These are phyloP conservation scores for Pundamilia nyererei DNA, from an alignment of 2,113 vertebrate genomes.

Conservation along the genomic window DNA sequence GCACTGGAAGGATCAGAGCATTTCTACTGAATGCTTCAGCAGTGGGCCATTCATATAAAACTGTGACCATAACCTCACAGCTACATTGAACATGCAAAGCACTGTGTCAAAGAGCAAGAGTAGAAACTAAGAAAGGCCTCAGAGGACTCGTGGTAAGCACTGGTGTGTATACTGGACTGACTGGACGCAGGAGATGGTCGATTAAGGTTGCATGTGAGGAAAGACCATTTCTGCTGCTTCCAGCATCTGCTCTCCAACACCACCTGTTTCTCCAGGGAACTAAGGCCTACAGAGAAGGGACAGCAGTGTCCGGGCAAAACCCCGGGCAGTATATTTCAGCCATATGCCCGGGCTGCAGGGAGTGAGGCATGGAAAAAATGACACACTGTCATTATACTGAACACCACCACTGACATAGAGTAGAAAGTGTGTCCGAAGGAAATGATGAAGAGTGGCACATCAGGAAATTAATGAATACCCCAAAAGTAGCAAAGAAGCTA, in stretches of 20 bases:
- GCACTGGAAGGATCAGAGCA: background rate
- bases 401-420: background rate
- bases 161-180: background rate
- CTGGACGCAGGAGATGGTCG: background rate
- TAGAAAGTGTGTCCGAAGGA: conserved; percentile 4
- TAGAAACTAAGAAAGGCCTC: background rate
- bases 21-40: background rate
- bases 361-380: conserved; percentile 6
- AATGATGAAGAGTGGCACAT: conserved; percentile 35
- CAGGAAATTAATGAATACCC: conserved; percentile 66
- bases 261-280: conserved; percentile 41
- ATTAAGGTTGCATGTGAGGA: background rate
- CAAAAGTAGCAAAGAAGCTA: conserved; percentile 19
- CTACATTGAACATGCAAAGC: background rate
- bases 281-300: conserved; percentile 7
- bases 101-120: background rate
- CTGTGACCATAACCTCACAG: background rate
- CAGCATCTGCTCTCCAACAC: conserved; percentile 41
- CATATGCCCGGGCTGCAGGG: conserved; percentile 29
- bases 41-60: background rate
- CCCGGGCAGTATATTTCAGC: conserved; percentile 23
- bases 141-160: background rate
- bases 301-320: conserved; percentile 28
- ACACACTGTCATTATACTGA: background rate
- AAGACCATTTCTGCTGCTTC: background rate